Evolutionary conservation across 2,888 invertebrate genomes (phyloP).

Genomic region (Caenorhabditis plicata): DNA sequence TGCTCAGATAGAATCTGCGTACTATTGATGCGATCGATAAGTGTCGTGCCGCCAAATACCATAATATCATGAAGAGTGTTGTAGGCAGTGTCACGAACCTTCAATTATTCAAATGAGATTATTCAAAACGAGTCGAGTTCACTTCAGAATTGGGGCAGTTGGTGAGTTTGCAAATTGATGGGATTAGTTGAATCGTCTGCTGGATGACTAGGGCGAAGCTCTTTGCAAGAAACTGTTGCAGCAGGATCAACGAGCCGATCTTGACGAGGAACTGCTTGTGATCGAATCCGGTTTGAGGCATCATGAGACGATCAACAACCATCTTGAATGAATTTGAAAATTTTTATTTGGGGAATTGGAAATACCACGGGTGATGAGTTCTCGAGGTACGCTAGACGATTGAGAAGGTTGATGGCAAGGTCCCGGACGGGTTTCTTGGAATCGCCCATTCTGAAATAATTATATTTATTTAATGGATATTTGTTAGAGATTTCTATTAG

Average conservation of each 20-base stretch:
- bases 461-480: not conserved
- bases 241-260: constrained; percentile 18
- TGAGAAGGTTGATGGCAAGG: constrained; percentile 14
- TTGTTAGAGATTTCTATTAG: not conserved
- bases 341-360: not conserved
- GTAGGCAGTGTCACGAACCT: constrained; percentile 21
- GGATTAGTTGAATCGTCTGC: constrained; percentile 12
- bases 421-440: constrained; percentile 21
- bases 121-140: not conserved
- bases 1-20: constrained; percentile 21
- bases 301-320: constrained; percentile 14
- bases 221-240: constrained; percentile 18
- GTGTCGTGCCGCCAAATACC: constrained; percentile 26
- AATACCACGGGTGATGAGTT: constrained; percentile 24
- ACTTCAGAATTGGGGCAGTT: constrained; percentile 28
- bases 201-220: constrained; percentile 29
- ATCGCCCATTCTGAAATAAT: constrained; percentile 23
- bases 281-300: constrained; percentile 13
- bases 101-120: not conserved
- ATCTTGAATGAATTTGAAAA: constrained; percentile 2
- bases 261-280: constrained; percentile 31
- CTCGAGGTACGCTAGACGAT: constrained; percentile 22
- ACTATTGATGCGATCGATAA: constrained; percentile 3
- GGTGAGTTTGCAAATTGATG: constrained; percentile 17
- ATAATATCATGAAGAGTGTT: constrained; percentile 53